Conservation (phyloP, 2,113 vertebrate genomes). For the Dicaeum eximium region DNA sequence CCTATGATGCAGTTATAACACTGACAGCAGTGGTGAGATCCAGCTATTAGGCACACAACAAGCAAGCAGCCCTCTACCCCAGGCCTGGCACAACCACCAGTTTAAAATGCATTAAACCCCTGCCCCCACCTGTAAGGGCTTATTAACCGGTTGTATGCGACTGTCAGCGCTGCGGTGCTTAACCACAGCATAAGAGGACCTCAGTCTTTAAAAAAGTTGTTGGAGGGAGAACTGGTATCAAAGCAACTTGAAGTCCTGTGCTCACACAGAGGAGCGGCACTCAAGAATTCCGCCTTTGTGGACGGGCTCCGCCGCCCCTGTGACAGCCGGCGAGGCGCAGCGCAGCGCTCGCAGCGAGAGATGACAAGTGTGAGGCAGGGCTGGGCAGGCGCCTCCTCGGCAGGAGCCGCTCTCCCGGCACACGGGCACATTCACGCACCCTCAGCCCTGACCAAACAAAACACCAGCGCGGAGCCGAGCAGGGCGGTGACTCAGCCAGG, state of each 20-base stretch:
- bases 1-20: not conserved
- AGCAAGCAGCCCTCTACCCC: not conserved
- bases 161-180: not conserved
- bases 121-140: not conserved
- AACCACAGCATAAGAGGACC: not conserved
- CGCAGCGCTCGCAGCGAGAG: not conserved
- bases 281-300: not conserved
- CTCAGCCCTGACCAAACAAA: not conserved
- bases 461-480: not conserved
- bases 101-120: not conserved
- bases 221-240: not conserved
- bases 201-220: not conserved
- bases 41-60: not conserved
- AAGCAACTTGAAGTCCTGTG: not conserved
- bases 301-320: not conserved
- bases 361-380: not conserved
- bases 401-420: not conserved
- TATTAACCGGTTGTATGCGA: not conserved
- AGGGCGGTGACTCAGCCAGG: not conserved
- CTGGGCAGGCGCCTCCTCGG: not conserved
- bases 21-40: not conserved
- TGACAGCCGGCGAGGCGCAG: not conserved
- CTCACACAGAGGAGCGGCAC: not conserved
- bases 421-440: not conserved
- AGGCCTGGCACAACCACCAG: not conserved